phyloP scores from a whole-genome alignment of 1,140 invertebrate species.

The Gonatopus flavifemur region DNA sequence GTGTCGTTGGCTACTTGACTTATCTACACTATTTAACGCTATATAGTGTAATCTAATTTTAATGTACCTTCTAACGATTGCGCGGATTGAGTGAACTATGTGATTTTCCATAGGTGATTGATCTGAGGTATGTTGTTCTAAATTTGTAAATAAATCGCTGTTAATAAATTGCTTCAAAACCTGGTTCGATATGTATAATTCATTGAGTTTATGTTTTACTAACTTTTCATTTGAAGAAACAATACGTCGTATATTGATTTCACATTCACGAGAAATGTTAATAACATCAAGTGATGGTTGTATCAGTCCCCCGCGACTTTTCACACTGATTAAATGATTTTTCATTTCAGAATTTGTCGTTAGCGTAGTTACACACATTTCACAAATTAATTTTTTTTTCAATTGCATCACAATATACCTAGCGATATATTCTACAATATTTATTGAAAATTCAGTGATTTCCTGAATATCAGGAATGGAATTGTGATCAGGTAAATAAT shows the following conservation, averaged over 20 bases:
- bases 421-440: constrained; percentile 21
- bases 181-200: not conserved
- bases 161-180: not conserved
- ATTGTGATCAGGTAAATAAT: too few species aligned
- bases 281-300: not conserved
- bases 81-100: not conserved
- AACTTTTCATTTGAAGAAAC: not conserved
- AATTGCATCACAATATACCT: constrained; percentile 21
- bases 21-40: not conserved
- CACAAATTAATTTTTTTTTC: constrained; percentile 23
- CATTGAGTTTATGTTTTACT: not conserved
- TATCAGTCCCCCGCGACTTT: not conserved
- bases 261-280: not conserved
- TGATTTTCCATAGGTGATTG: not conserved
- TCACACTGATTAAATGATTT: not conserved
- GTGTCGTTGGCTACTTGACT: not conserved
- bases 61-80: not conserved
- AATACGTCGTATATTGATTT: not conserved
- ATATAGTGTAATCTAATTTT: not conserved
- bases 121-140: not conserved
- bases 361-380: constrained; percentile 6
- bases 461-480: too few species aligned
- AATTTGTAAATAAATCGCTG: not conserved
- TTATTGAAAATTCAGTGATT: too few species aligned
- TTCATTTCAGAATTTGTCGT: not conserved